A percentile compares a stretch with the other conserved stretches of the same genome.
Conservation (phyloP, 2,888 invertebrate species). For the Brassicogethes aeneus region DNA sequence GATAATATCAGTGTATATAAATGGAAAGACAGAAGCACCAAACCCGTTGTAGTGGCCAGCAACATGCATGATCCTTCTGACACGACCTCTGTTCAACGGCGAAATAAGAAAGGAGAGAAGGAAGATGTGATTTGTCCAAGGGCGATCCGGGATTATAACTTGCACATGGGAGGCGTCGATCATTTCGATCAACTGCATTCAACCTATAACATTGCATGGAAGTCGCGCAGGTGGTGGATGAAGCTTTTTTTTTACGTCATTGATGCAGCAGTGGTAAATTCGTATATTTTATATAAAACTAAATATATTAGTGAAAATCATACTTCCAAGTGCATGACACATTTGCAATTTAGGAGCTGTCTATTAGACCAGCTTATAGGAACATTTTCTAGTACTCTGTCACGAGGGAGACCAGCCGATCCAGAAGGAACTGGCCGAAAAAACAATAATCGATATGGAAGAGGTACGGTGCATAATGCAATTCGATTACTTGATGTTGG, state of each 20-base stretch:
- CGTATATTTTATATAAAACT: conserved; percentile 4
- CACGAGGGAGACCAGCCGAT: no score
- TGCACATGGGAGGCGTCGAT: no score
- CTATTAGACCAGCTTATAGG: conserved; percentile 3
- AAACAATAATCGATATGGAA: no score
- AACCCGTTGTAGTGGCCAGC: conserved; percentile 6
- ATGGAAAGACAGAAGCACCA: conserved; percentile 9
- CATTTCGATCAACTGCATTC: conserved; percentile 24
- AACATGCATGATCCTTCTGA: conserved; percentile 7
- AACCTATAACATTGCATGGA: conserved; percentile 21
- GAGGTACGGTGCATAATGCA: no score
- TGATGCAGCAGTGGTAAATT: conserved; percentile 23
- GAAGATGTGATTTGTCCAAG: conserved; percentile 8
- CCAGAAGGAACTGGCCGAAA: no score
- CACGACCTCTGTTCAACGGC: conserved; percentile 4
- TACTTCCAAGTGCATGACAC: conserved; percentile 6
- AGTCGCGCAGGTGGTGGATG: conserved; percentile 26
- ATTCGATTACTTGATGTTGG: no score
- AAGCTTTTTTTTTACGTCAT: conserved; percentile 25
- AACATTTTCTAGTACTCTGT: conserved; percentile 5
- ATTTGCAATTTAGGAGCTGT: conserved; percentile 4
- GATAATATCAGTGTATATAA: conserved; percentile 7
- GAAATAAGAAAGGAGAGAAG: conserved; percentile 7
- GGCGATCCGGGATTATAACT: no score
- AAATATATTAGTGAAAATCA: no score